phyloP scores from a whole-genome alignment of 1,140 invertebrate species.

The Pogonomyrmex barbatus region DNA sequence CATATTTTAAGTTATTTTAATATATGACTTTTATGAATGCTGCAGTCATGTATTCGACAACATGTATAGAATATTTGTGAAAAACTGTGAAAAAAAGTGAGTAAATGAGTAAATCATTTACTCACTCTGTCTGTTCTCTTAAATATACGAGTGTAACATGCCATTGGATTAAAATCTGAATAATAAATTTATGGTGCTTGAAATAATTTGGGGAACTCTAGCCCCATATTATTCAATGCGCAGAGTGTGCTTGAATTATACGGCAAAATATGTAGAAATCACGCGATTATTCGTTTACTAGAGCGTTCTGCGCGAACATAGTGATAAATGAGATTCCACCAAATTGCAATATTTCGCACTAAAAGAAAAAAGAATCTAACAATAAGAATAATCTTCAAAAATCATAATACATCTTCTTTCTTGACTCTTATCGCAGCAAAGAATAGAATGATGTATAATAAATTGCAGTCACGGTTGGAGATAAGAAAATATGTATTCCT shows the following conservation, averaged over 20 bases:
- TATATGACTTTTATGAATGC: constrained; percentile 26
- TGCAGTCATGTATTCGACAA: neutral
- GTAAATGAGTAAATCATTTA: neutral
- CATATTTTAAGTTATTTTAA: constrained; percentile 5
- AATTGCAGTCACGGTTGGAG: neutral
- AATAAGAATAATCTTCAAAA: neutral
- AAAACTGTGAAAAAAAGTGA: constrained; percentile 12
- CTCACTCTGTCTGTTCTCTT: neutral
- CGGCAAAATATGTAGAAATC: constrained; percentile 38
- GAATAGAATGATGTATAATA: neutral
- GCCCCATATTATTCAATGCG: constrained; percentile 7
- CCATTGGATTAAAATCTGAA: constrained; percentile 39
- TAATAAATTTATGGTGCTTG: constrained; percentile 47
- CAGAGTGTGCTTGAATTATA: neutral
- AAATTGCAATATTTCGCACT: neutral
- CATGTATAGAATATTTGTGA: neutral
- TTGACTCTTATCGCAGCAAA: neutral
- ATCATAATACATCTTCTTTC: neutral
- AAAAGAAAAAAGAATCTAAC: neutral
- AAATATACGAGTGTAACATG: neutral
- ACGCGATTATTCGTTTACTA: neutral
- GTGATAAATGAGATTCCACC: neutral
- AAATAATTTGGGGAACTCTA: constrained; percentile 23
- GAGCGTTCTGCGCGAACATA: neutral
- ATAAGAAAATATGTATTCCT: neutral